Evolutionary conservation across 2,888 invertebrate species (phyloP).

Genomic region (Galerucella calmariensis): DNA sequence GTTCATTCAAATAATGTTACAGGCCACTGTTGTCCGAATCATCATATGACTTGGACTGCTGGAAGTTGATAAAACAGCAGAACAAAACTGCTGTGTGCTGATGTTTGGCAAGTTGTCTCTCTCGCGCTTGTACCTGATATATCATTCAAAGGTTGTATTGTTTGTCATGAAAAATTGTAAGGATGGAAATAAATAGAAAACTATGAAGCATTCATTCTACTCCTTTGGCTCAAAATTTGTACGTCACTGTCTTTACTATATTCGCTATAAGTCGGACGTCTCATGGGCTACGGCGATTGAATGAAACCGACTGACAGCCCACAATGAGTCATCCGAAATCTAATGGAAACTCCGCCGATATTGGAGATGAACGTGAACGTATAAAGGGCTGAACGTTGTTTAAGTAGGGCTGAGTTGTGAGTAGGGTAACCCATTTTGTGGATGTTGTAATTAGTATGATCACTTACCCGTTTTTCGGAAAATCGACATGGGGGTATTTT

Average conservation of each 20-base stretch:
- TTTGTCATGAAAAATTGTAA: no score
- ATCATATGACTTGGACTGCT: no score
- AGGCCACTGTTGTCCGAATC: no score
- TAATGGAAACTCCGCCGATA: slow-evolving; percentile 31
- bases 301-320: slow-evolving; percentile 37
- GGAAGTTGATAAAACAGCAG: no score
- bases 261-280: slow-evolving; percentile 12
- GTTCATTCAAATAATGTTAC: no score
- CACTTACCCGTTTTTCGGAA: slow-evolving; percentile 21
- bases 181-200: no score
- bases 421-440: slow-evolving; percentile 14
- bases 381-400: slow-evolving; percentile 22
- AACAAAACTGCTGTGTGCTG: no score
- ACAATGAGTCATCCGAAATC: slow-evolving; percentile 43
- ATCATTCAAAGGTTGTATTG: no score
- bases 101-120: no score
- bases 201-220: no score
- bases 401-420: slow-evolving; percentile 12
- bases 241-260: background rate
- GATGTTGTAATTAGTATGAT: slow-evolving; percentile 24
- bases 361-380: slow-evolving; percentile 14
- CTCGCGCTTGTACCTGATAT: no score
- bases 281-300: slow-evolving; percentile 15
- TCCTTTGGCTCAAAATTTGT: background rate
- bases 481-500: background rate